Evolutionary conservation across 2,797 vertebrate species (phyloP).

Genomic region (Apogon talboti): DNA sequence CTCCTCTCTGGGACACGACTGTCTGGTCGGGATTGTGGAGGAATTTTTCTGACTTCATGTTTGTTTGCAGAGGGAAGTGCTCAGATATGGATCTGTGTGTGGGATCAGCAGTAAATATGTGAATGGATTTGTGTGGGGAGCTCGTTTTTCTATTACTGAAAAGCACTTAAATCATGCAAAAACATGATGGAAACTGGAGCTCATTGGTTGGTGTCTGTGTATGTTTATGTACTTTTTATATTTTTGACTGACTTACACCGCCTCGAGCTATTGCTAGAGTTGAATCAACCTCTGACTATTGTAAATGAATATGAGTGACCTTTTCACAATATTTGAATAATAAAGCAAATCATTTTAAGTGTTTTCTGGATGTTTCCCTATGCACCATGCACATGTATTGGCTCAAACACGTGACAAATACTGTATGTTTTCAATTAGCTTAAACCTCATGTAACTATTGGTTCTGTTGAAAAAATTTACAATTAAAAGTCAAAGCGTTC

Average conservation of each 20-base stretch:
- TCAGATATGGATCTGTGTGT: conserved; percentile 19
- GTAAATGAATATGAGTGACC: too few relatives aligned
- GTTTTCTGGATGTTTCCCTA: neutral
- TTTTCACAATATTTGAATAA: too few relatives aligned
- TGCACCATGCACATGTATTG: neutral
- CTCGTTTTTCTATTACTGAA: conserved; percentile 18
- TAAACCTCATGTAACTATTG: too few relatives aligned
- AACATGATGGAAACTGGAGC: conserved; percentile 9
- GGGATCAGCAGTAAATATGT: neutral
- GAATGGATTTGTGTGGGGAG: conserved; percentile 15
- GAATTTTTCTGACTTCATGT: conserved; percentile 50
- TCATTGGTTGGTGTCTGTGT: neutral
- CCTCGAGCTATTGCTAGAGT: neutral
- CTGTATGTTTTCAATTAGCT: too few relatives aligned
- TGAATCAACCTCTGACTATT: neutral
- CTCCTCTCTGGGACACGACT: conserved; percentile 16
- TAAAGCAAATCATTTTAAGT: too few relatives aligned
- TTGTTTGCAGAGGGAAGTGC: conserved; percentile 49
- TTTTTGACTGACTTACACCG: neutral
- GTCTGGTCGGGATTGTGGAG: conserved; percentile 32
- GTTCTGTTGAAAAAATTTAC: too few relatives aligned
- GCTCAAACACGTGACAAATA: too few relatives aligned
- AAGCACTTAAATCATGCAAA: conserved; percentile 18
- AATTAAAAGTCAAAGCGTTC: too few relatives aligned
- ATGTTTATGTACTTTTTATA: neutral